phyloP scores from a whole-genome alignment of 2,888 invertebrate genomes.

The Lingula anatina region DNA sequence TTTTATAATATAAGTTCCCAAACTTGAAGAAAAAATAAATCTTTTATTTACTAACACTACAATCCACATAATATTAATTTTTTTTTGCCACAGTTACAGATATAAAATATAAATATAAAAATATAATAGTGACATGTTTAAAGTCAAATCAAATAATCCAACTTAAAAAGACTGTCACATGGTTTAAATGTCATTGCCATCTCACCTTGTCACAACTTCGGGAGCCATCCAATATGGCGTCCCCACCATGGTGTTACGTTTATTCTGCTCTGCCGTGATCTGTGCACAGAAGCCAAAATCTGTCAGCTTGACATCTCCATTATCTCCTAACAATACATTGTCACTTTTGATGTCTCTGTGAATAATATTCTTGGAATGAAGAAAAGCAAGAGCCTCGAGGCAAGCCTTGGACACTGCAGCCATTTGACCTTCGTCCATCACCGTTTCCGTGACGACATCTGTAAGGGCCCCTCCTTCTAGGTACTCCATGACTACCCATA shows the following conservation, averaged over 20 bases:
- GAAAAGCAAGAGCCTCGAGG: slow-evolving; percentile 79
- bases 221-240: slow-evolving; percentile 99
- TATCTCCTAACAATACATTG: slow-evolving; percentile 88
- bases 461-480: slow-evolving; percentile 84
- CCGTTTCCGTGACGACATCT: slow-evolving; percentile 93
- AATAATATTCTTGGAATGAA: slow-evolving; percentile 71
- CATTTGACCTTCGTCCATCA: slow-evolving; percentile 95
- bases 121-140: too few relatives aligned
- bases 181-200: background rate
- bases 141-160: background rate
- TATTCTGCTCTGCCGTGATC: slow-evolving; percentile 82
- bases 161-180: background rate
- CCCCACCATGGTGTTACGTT: slow-evolving; percentile 91
- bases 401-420: slow-evolving; percentile 90
- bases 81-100: too few relatives aligned
- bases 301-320: slow-evolving; percentile 63
- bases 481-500: slow-evolving; percentile 97
- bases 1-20: too few relatives aligned
- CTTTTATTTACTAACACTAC: too few relatives aligned
- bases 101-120: too few relatives aligned
- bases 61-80: too few relatives aligned
- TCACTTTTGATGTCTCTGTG: slow-evolving; percentile 92
- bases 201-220: slow-evolving; percentile 59
- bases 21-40: too few relatives aligned
- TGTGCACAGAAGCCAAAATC: slow-evolving; percentile 99